Base-by-base conservation (phyloP, 2,797 vertebrate species). In the Ctenosaura bakeri region DNA sequence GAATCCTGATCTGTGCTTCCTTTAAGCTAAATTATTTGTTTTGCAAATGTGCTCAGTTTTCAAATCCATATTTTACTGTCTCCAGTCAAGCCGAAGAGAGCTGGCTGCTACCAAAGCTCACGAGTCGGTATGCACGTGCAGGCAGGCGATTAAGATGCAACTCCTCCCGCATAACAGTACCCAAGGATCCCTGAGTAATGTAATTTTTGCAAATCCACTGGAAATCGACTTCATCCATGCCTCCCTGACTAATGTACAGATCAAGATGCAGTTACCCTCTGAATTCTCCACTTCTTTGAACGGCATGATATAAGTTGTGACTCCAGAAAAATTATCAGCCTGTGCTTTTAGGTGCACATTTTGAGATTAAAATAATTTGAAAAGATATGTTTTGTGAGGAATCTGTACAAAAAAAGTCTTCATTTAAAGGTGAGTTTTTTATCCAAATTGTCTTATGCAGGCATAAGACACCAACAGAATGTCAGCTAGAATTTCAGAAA, bases 1-100 rank as follows among this genome's bases (percentile, higher is more conserved):
- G 50, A 90, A 92, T 95, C 96, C 93, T 90, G 38, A 93, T 29
- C 77, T 88, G 88, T 69, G 83, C 93, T 93, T 96, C 92, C 86
- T 95, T 90, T 32, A n/a, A 86, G 16, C 69, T 87, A 64, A 87
- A 74, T 86, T 76, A 66, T 87, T 87, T 83, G 50, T 76, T 86
- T 79, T 52, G 50, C 76, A 80, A 80, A 80, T 50, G 38, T 50
- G 64, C 54, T 82, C 26, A 14, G 52, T 52, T 87, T 32, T 4
- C 56, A 62, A 54, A 83, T 77, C 56, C 26, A 66, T 66, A 52
- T 64, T 76, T 90, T 38, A 59, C 46, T n/a, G 76, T 42, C 54
- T 76, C 54, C 85, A 69, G 24, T 77, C 46, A 69, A 42, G 6
- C 13, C 62, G 50, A n/a, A 86, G 84, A 56, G 6, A 14, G 83